Conservation (phyloP, 2,888 invertebrate genomes). For the Cephus sareptanus region DNA sequence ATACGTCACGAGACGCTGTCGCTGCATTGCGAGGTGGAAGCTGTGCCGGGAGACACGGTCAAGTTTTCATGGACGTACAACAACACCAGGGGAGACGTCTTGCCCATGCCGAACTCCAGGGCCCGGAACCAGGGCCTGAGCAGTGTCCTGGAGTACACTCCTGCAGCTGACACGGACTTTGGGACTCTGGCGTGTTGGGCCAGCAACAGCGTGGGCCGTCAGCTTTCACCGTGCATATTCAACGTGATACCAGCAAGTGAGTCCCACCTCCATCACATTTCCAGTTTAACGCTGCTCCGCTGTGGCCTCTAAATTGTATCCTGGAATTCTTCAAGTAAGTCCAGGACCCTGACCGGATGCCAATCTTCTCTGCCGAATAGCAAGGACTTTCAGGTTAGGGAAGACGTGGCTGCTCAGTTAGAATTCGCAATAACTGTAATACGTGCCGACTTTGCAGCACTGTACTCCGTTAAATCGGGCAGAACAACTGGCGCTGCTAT, state of each 20-base stretch:
- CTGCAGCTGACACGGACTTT: slow-evolving; percentile 73
- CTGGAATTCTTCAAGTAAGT: too few species aligned
- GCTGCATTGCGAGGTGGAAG: slow-evolving; percentile 84
- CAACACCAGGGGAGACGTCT: slow-evolving; percentile 78
- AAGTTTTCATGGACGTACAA: slow-evolving; percentile 89
- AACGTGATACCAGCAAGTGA: slow-evolving; percentile 85
- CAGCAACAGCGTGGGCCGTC: slow-evolving; percentile 84
- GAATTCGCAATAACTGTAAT: background rate
- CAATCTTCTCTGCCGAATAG: too few species aligned
- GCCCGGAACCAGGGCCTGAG: slow-evolving; percentile 68
- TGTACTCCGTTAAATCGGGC: slow-evolving; percentile 39
- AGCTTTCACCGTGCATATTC: slow-evolving; percentile 83
- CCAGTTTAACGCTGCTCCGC: background rate
- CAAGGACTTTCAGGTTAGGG: too few species aligned
- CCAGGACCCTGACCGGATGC: too few species aligned
- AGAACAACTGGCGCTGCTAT: slow-evolving; percentile 33
- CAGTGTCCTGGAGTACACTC: slow-evolving; percentile 71
- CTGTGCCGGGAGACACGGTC: slow-evolving; percentile 77
- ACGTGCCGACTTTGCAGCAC: slow-evolving; percentile 28
- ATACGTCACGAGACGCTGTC: slow-evolving; percentile 79
- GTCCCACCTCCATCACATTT: slow-evolving; percentile 43
- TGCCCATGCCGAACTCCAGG: slow-evolving; percentile 76
- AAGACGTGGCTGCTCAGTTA: background rate
- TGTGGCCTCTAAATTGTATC: too few species aligned
- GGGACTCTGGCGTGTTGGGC: slow-evolving; percentile 92